Evolutionary conservation across 2,888 invertebrate species (phyloP), one percentile per base, ranked within the genome.

Genomic region (Seladonia tumulorum): DNA sequence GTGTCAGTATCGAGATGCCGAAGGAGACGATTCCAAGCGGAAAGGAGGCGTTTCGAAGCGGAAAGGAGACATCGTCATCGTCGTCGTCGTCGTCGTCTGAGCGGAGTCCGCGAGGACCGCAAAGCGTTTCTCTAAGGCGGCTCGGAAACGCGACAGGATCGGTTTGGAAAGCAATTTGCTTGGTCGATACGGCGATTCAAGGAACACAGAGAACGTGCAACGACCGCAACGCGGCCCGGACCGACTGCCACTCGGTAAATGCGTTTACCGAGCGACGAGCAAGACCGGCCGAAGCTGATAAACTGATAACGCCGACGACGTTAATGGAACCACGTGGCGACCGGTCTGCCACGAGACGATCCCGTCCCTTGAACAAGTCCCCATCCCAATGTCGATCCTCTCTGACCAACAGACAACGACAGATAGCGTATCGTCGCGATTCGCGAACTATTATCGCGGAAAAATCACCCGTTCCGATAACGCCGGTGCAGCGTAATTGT

Each of bases 271-370:
- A 57, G 60, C 66, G 76, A 70, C 73, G 68, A 68, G 70, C 76
- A 76, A 14, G 66, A 66, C 60, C 49, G 72, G 80, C 80, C 35
- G 72, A 39, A 82, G 63, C 53, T 76, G 83, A 90, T 87, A 85
- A 87, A 91, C 82, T 81, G 86, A 90, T 90, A 90, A 90, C 83
- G 80, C 76, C 60, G 81, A 85, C 66, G 47, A 82, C 71, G 75
- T 76, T 79, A 88, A 83, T 71, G 80, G 74, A 68, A 79, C 79
- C 83, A 79, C 83, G 88, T 86, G 83, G 53, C 76, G 18, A 66
- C 29, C 66, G 66, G 66, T 18, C 16, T 29, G 72, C 18, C 71
- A 29, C 42, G 45, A 60, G 66, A 74, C 63, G 47, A 49, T n/a
- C 39, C 22, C 22, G 10, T 53, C 22, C 39, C 22, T 39, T 42